These are phyloP conservation scores for Arenicola marina DNA, from an alignment of 2,888 invertebrate genomes.

Conservation along the genomic window DNA sequence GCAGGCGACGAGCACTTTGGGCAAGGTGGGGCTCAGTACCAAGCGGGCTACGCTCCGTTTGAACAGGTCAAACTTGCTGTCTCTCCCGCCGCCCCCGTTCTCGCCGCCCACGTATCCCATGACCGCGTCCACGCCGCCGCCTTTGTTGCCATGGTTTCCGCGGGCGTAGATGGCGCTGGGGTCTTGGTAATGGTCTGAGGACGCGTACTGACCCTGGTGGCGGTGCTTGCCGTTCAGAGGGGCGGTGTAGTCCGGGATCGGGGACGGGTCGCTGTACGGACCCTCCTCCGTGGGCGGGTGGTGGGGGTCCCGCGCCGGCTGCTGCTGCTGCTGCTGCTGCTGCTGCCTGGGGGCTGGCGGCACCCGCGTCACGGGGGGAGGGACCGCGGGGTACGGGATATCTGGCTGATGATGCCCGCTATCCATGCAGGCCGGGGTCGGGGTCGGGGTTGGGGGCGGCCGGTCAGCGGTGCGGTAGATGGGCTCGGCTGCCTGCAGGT, in stretches of 20 bases:
- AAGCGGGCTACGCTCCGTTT: neutral
- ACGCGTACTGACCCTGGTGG: neutral
- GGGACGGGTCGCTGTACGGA: neutral
- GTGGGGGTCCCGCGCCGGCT: neutral
- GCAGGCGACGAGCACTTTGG: conserved; percentile 24
- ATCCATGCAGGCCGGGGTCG: neutral
- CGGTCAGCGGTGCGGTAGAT: neutral
- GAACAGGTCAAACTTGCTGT: neutral
- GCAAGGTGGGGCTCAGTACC: conserved; percentile 15
- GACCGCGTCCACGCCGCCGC: neutral
- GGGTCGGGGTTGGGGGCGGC: neutral
- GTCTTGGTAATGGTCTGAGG: neutral
- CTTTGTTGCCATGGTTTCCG: neutral
- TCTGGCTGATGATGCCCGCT: too few species aligned
- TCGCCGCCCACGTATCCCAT: too few species aligned
- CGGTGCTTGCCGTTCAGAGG: conserved; percentile 3
- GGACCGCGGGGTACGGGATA: too few species aligned
- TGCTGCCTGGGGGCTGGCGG: neutral
- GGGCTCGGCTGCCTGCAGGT: neutral
- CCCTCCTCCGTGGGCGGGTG: neutral
- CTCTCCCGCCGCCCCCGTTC: neutral
- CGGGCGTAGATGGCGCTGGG: neutral
- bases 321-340: neutral
- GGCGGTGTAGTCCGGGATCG: neutral
- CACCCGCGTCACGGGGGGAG: neutral